Base-by-base conservation (phyloP, 2,888 invertebrate species). In the Sinelater perroti region DNA sequence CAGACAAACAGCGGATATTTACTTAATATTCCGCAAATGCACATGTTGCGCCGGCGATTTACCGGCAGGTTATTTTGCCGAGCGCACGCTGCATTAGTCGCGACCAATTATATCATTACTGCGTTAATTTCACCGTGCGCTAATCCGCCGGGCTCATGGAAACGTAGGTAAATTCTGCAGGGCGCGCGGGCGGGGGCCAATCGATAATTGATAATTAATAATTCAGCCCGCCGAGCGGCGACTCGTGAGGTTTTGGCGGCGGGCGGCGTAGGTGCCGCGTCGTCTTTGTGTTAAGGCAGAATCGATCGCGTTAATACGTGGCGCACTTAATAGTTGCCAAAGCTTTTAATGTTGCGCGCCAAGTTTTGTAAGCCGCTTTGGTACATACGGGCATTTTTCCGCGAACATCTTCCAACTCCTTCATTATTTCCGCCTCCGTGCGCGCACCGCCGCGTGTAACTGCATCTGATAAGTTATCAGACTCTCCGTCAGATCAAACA, bases 71-170 rank as follows among this genome's bases (percentile, higher is more conserved):
- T 57, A 57, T 57, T 57, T 40, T 42, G 46, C 28, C 33, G 17
- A 24, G 17, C 42, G 17, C 51, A 52, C 47, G 57, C 31, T 59
- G 59, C 54, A 54, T 59, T 59, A 54, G 59, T 54, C 67, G 69
- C 69, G 69, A 68, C 68, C 70, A 72, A 72, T 72, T 72, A 72
- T 69, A 67, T 68, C 68, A 70, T 70, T 69, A 70, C 65, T 53
- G 66, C 67, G 70, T 71, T 70, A 68, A 70, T 70, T 69, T 69
- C 70, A 69, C 65, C 68, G 59, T 70, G 63, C 42, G 61, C 62
- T 70, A 71, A 71, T 69, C 64, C 66, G 66, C 66, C 69, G 67
- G 65, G 65, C 65, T 67, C 68, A 67, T 71, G 66, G 67, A 69
- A 70, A 71, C 55, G 40, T 51, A 54, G 35, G 50, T 50, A 50